Base-by-base conservation (phyloP, 2,113 vertebrate species). In the Psilopsiagon aymara region DNA sequence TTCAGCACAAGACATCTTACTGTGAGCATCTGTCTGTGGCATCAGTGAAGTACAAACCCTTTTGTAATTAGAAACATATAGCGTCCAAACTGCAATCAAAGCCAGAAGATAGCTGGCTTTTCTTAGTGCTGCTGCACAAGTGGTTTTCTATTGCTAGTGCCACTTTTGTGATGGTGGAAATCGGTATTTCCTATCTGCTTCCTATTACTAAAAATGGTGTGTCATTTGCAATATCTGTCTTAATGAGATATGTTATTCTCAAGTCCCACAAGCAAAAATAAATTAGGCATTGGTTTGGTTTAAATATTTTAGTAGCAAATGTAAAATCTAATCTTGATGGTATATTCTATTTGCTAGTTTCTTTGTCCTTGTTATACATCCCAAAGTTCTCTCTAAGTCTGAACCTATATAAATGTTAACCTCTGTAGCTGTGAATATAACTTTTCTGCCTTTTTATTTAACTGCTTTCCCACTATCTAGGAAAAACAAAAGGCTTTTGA, bases 401-500 rank as follows among this genome's bases (percentile, higher is more conserved):
- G 63, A 81, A 82, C 49, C 55, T 92, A 20, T 86, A 11, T 25
- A 69, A 91, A 24, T 87, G 57, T 90, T 87, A 67, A 88, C 62
- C 43, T 92, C 10, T 85, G 49, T 87, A 92, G 88, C 74, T 97
- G 77, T 97, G 94, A 80, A 96, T 51, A 3, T 85, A 91, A 96
- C 47, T 95, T 96, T 91, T 96, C 95, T 96, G 71, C 95, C 94
- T 97, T 96, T 97, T 96, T 91, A 76, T 97, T 94, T 90, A 96
- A 97, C 85, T 94, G 80, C 95, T 97, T 88, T 90, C 82, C 93
- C 90, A 90, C 91, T 95, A 62, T 88, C 66, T 95, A 98, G 98
- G 97, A 98, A 95, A 97, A 96, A 93, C 97, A 97, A 92, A 98
- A 95, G 95, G 97, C 98, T 92, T 97, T 96, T 98, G 97, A 98